Base-by-base conservation (phyloP, 1,140 invertebrate genomes). In the Ooceraea biroi region DNA sequence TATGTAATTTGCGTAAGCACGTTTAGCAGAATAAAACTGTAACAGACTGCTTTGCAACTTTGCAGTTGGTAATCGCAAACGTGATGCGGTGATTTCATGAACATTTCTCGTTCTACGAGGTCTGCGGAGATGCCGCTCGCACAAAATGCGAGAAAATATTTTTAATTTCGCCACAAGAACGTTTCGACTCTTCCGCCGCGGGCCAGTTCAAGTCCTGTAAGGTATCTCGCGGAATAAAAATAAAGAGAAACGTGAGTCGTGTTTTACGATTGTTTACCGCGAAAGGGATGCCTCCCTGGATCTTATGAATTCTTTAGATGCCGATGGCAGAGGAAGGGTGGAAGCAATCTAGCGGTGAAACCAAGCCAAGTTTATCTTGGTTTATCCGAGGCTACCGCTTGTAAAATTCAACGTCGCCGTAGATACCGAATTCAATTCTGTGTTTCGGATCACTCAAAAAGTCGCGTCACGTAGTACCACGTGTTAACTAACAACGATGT, bases 281-380 rank as follows among this genome's bases (percentile, higher is more conserved):
- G 60, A 85, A 82, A 89, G 60, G 85, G 58, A 89, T 88, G 86
- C 85, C 63, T 80, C 63, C 17, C 41, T 50, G 88, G 69, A 84
- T 89, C 88, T 89, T 90, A 90, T 90, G 83, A 85, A 90, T 88
- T 90, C 89, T 90, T 89, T 74, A 85, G 72, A 87, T 85, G 71
- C 82, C 78, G 55, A 85, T 86, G 84, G 86, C 55, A 89, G 76
- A 60, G 50, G n/a, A 65, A 86, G 78, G 84, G 80, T 60, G 71
- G 60, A 50, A 72, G 84, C 78, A 84, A 89, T 89, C 78, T 83
- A 84, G 25, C 14, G 36, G 69, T 5, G 44, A 65, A 72, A 57
- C 25, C 66, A 48, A 48, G 44, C 30, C n/a, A 83, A 88, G 76
- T 90, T 90, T 85, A 88, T 89, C 82, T 89, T 74, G 73, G 52